phyloP scores from a whole-genome alignment of 1,140 invertebrate genomes.

The Drosophila prosaltans region DNA sequence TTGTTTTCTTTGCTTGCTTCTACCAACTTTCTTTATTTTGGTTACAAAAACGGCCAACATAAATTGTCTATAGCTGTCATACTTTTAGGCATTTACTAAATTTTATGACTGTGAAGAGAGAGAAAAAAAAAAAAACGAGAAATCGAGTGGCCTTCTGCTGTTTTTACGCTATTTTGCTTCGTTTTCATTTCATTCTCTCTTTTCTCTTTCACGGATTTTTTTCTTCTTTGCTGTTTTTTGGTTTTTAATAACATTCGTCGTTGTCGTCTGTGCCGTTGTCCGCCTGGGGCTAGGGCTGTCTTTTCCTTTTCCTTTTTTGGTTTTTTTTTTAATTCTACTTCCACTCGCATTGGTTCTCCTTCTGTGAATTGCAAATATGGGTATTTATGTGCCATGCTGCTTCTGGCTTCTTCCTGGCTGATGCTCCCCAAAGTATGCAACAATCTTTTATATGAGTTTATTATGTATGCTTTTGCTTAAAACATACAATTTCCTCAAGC shows the following conservation, averaged over 20 bases:
- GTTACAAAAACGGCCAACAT: conserved; percentile 33
- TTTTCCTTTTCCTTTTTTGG: conserved; percentile 11
- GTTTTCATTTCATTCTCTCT: conserved; percentile 53
- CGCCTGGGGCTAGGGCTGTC: conserved; percentile 62
- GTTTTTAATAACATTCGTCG: conserved; percentile 19
- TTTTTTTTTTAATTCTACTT: conserved; percentile 23
- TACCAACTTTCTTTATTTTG: conserved; percentile 15
- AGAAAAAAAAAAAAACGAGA: not conserved
- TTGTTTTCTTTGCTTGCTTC: conserved; percentile 4
- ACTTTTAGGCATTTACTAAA: conserved; percentile 81
- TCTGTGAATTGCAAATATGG: conserved; percentile 66
- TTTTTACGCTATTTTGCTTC: conserved; percentile 39
- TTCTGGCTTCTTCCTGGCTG: conserved; percentile 5
- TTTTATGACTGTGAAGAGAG: conserved; percentile 63
- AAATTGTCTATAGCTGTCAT: conserved; percentile 80
- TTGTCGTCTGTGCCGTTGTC: conserved; percentile 51
- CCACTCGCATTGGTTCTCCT: conserved; percentile 23
- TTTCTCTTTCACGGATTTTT: conserved; percentile 27
- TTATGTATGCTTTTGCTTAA: conserved; percentile 81
- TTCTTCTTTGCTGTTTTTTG: conserved; percentile 32
- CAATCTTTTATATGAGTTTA: conserved; percentile 81
- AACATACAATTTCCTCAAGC: conserved; percentile 81
- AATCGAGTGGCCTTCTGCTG: conserved; percentile 16
- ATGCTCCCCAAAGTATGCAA: conserved; percentile 53
- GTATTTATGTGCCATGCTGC: conserved; percentile 59